Evolutionary conservation across 92 coral and sea anemone species (phyloP), one percentile per base, ranked within the genome.

Genomic region (Porites evermanni): DNA sequence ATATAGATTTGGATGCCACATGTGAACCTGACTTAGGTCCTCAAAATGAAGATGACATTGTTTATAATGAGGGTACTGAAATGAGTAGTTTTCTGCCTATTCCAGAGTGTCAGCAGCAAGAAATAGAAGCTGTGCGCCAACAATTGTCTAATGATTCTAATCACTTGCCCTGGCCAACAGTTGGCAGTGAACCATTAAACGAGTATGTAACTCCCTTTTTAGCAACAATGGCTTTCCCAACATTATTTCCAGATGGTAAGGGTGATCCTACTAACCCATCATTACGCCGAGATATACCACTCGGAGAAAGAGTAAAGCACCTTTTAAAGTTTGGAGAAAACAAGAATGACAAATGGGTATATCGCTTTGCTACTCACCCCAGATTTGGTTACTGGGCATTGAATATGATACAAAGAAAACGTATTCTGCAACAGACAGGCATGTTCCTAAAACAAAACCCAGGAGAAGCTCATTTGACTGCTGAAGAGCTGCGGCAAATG

Each of bases 281-380:
- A 24, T 24, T 24, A 24, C 26, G 26, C 26, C 26, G 26, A 24
- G 26, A 24, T 24, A 24, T 24, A 24, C 26, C 26, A 24, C 26
- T 24, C 26, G 26, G 26, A 24, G 26, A 24, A 24, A 89, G 78
- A 85, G 66, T 89, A 21, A 86, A 89, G 78, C 92, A 84, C 58
- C 92, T 89, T 24, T 70, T 89, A 70, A 89, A 79, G 60, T 89
- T 89, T 89, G 89, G 89, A 84, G 89, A 84, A 84, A 84, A 84
- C 20, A 79, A 54, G 18, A 71, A 79, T 72, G 75, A 67, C 80
- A 85, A 78, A 32, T 91, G 90, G 91, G 53, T 3, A 20, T 87
- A 91, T 73, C 87, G 91, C 61, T 91, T 91, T 87, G 94, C 91
- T 23, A 82, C 47, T 79, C 94, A 91, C 56, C 94, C 94, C n/a